Percentiles rank a stretch among this genome's conserved stretches.
phyloP scores from a whole-genome alignment of 2,888 invertebrate species.

The Tipula confusa region DNA sequence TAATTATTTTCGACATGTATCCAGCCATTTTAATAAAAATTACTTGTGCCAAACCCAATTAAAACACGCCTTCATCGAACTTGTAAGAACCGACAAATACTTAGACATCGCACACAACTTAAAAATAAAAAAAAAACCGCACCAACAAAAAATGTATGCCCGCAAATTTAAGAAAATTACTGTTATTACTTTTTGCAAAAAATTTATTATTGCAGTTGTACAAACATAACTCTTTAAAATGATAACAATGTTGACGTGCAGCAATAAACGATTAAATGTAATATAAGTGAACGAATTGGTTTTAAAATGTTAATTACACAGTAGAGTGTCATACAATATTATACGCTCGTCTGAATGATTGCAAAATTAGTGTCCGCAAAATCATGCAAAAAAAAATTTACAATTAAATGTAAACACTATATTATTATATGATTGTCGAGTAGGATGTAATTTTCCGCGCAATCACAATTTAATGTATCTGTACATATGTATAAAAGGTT shows the following conservation, averaged over 20 bases:
- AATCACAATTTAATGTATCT: neutral
- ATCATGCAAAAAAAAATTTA: neutral
- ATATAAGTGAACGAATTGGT: no score
- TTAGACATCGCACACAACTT: neutral
- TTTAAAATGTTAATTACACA: neutral
- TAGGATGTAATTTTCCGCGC: neutral
- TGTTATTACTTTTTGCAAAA: neutral
- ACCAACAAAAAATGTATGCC: neutral
- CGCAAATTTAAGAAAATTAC: neutral
- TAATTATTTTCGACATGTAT: no score
- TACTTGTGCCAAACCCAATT: no score
- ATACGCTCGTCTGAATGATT: neutral
- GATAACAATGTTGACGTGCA: constrained; percentile 9
- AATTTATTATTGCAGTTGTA: neutral
- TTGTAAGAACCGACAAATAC: neutral
- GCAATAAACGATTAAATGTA: neutral
- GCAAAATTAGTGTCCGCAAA: neutral
- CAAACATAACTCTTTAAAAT: neutral
- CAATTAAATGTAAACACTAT: neutral
- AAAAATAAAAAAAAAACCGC: neutral
- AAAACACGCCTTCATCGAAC: neutral
- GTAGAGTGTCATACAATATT: neutral
- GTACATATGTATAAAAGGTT: no score
- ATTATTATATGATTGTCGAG: neutral
- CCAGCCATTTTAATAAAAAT: no score